A percentile compares a stretch with the other conserved stretches of the same genome.
Conservation (phyloP, 2,888 invertebrate genomes). For the Trissoscelio sp. region DNA sequence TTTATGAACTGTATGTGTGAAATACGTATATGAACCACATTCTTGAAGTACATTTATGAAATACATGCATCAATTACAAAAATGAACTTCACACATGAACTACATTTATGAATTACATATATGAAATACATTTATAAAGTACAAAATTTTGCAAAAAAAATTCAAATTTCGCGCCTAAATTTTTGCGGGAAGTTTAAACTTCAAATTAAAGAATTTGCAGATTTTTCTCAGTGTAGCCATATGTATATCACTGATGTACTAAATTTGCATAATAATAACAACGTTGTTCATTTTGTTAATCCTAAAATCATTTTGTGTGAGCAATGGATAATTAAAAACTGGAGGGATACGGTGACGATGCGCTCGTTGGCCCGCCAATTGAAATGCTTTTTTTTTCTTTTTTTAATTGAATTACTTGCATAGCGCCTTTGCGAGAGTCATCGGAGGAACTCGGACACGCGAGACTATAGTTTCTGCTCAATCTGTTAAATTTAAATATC, state of each 20-base stretch:
- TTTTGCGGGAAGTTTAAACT: no score
- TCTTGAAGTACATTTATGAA: no score
- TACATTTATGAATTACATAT: no score
- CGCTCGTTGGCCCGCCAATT: slow-evolving; percentile 63
- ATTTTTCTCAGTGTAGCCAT: slow-evolving; percentile 14
- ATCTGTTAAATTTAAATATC: slow-evolving; percentile 23
- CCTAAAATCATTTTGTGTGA: slow-evolving; percentile 70
- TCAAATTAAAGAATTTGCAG: neutral
- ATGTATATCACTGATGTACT: slow-evolving; percentile 38
- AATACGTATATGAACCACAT: no score
- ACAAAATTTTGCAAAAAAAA: no score
- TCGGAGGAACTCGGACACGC: slow-evolving; percentile 63
- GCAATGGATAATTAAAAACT: slow-evolving; percentile 75
- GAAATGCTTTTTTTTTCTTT: no score
- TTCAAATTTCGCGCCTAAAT: no score
- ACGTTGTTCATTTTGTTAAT: slow-evolving; percentile 18
- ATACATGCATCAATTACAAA: no score
- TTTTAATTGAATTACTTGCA: slow-evolving; percentile 52
- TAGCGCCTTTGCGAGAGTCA: slow-evolving; percentile 56
- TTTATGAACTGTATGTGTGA: no score
- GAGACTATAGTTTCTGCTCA: slow-evolving; percentile 45
- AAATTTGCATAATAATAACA: slow-evolving; percentile 53
- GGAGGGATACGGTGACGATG: slow-evolving; percentile 73
- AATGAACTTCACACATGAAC: no score
- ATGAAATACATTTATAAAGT: no score